Base-by-base conservation (phyloP, 2,113 vertebrate genomes). In the Phyllopteryx taeniolatus region DNA sequence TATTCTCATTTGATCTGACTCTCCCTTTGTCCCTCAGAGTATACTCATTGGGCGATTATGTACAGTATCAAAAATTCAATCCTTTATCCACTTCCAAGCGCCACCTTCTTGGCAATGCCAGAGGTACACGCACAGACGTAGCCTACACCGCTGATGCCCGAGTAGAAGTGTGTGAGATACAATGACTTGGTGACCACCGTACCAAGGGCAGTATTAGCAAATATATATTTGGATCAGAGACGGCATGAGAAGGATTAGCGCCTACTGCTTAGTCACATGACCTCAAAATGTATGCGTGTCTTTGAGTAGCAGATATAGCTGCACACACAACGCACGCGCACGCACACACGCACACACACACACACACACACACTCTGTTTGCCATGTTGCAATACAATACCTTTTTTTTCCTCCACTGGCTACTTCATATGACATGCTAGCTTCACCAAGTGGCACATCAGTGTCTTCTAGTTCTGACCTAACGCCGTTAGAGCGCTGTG, bases 171-270 rank as follows among this genome's bases (percentile, higher is more conserved):
- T 74, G 72, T 77, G 43, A 77, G 61, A 76, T 69, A 63, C 69
- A 68, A 77, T 67, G 73, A 43, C 44, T 83, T 69, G 75, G 67
- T 80, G 82, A 80, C 80, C 15, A 46, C 72, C 76, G 76, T 61
- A 78, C 76, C 76, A 77, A 20, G 64, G 68, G 44, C 54, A 77
- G 81, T 68, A 85, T 90, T 88, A 87, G 69, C 85, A 87, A 78
- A 79, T 89, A 73, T 90, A 91, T 88, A 91, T 90, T 88, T 89
- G 87, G 89, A 87, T 62, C 84, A 60, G 68, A 75, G 78, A 80
- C 53, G 70, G 87, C 81, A 77, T 88, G 82, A 85, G 75, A 64
- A 64, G 84, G 90, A 88, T 91, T 89, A 89, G 77, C 91, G 76
- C 86, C 82, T 82, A 68, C 73, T 35, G 67, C 60, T 59, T 4